Evolutionary conservation across 2,888 invertebrate species (phyloP), one percentile per base, ranked within the genome.

Genomic region (Pemphredon lugubris): DNA sequence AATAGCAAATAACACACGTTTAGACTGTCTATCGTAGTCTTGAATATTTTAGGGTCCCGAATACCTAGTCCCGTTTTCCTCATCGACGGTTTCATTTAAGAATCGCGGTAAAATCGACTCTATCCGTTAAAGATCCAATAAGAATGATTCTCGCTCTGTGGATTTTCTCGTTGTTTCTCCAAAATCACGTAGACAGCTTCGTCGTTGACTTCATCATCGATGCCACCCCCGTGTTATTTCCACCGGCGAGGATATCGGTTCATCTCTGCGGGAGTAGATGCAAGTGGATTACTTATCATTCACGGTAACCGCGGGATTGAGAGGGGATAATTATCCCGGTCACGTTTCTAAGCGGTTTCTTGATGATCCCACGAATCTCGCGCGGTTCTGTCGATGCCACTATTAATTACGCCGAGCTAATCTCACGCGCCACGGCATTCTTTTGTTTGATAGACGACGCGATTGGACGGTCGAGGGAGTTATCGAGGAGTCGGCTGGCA

Each of bases 241-340:
- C 75, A 14, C 73, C 83, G 1, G 64, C 79, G 1, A 79, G 75
- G 4, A n/a, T 84, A 9, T 81, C 80, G 16, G 73, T 70, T 23
- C 75, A 83, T 53, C 58, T 84, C 34, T 86, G 86, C 48, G 21
- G n/a, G n/a, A n/a, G n/a, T n/a, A n/a, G n/a, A n/a, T n/a, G n/a
- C n/a, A n/a, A n/a, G n/a, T n/a, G n/a, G n/a, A n/a, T n/a, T n/a
- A n/a, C n/a, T n/a, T n/a, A n/a, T 64, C 23, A 47, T 51, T 5
- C 51, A 72, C 69, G 82, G 86, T 81, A 47, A 61, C 57, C 9
- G 34, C 30, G 2, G 1, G 30, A 30, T 9, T 9, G 9, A 6
- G 7, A 2, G 1, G 7, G 30, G 26, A 3, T 11, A n/a, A 34
- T n/a, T n/a, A 26, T 34, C n/a, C n/a, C n/a, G 3, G 11, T 34